These are phyloP conservation scores for Phaonia tiefii DNA, from an alignment of 2,888 invertebrate genomes.

Conservation along the genomic window DNA sequence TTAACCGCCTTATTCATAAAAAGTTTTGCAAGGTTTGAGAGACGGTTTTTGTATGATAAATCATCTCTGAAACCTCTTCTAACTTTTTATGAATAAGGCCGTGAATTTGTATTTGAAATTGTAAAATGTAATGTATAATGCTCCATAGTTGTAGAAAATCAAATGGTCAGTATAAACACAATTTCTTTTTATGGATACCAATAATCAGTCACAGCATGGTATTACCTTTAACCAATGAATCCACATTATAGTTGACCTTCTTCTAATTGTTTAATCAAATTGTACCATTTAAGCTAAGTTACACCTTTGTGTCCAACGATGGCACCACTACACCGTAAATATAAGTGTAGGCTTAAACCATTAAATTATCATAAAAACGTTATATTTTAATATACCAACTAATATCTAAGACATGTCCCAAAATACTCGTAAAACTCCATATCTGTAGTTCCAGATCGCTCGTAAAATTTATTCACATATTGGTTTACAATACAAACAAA, in stretches of 20 bases:
- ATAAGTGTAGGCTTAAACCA: neutral
- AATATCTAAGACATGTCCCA: conserved; percentile 24
- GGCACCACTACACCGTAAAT: conserved; percentile 12
- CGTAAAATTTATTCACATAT: conserved; percentile 44
- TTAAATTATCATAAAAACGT: conserved; percentile 26
- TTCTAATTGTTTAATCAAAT: conserved; percentile 22
- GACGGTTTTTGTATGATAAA: no score
- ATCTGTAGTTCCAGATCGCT: conserved; percentile 57
- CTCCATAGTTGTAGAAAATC: no score
- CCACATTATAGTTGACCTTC: no score
- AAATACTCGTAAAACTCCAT: conserved; percentile 50
- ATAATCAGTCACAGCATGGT: no score
- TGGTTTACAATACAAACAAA: neutral
- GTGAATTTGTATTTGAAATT: no score
- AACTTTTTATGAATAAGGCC: no score
- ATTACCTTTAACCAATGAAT: neutral
- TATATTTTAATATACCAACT: conserved; percentile 1
- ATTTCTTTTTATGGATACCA: no score
- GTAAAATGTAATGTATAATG: no score
- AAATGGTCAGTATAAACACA: no score
- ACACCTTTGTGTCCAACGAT: conserved; percentile 28
- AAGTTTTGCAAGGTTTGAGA: no score
- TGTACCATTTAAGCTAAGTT: conserved; percentile 6
- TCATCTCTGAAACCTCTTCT: no score
- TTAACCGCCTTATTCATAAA: no score